A percentile compares a stretch with the other conserved stretches of the same genome.
phyloP scores from a whole-genome alignment of 2,888 invertebrate species.

The Chouioia cunea region DNA sequence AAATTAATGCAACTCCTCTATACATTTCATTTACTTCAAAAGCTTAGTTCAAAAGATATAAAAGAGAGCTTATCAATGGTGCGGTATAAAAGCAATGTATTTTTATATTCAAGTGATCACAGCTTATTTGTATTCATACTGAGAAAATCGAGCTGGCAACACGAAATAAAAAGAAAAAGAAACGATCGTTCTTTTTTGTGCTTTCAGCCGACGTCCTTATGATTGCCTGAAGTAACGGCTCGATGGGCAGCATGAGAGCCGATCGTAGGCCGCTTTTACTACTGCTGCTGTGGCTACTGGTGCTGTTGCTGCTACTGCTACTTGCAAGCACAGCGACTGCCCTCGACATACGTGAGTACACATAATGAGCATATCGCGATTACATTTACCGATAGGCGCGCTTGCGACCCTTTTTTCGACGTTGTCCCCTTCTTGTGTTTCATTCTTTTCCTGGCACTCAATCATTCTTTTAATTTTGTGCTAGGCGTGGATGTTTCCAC shows the following conservation, averaged over 20 bases:
- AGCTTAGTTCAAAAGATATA: no score
- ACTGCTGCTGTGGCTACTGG: constrained; percentile 31
- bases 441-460: no score
- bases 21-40: no score
- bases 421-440: neutral
- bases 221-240: constrained; percentile 61
- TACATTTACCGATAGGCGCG: constrained; percentile 41
- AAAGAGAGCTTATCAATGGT: no score
- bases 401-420: no score
- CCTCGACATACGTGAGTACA: constrained; percentile 63
- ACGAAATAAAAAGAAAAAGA: neutral
- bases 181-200: constrained; percentile 29
- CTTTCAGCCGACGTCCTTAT: constrained; percentile 55
- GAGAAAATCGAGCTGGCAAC: constrained; percentile 3
- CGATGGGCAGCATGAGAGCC: constrained; percentile 63
- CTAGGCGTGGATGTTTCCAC: no score
- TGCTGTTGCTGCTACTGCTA: constrained; percentile 56
- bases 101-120: no score
- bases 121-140: neutral
- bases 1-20: no score
- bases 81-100: no score
- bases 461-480: no score
- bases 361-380: constrained; percentile 48
- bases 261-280: constrained; percentile 53
- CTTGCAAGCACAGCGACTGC: constrained; percentile 21